A percentile compares a stretch with the other conserved stretches of the same genome.
phyloP scores from a whole-genome alignment of 2,888 invertebrate species.

The Deroplatys truncata region DNA sequence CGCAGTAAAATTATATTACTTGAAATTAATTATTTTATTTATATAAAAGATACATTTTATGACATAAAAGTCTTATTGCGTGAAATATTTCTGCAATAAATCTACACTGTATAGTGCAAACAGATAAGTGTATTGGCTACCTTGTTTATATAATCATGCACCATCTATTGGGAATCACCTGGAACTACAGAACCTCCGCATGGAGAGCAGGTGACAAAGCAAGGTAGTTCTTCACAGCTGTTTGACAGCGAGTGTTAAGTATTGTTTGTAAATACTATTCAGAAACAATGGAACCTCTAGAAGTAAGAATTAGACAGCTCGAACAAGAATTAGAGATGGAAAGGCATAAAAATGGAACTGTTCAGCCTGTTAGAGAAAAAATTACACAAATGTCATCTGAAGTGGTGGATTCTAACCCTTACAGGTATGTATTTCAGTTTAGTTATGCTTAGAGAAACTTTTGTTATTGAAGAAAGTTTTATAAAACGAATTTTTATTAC shows the following conservation, averaged over 20 bases:
- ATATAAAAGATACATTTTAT: too few species aligned
- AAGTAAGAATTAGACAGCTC: slow-evolving; percentile 2
- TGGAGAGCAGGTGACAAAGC: neutral
- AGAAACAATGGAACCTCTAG: neutral
- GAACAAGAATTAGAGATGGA: neutral
- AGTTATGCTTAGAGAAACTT: neutral
- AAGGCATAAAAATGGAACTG: slow-evolving; percentile 42
- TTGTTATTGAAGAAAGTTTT: neutral
- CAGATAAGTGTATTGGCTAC: neutral
- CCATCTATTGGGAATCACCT: neutral
- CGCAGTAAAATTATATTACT: too few species aligned
- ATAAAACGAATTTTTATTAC: slow-evolving; percentile 33
- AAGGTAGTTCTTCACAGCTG: neutral
- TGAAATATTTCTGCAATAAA: too few species aligned
- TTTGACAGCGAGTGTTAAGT: neutral
- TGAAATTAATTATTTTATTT: too few species aligned
- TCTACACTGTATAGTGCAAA: neutral
- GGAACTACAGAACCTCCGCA: neutral
- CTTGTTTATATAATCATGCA: neutral
- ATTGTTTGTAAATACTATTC: neutral
- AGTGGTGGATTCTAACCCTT: slow-evolving; percentile 97
- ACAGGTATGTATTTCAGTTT: slow-evolving; percentile 61
- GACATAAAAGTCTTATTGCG: too few species aligned
- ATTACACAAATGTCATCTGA: slow-evolving; percentile 90
- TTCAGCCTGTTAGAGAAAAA: slow-evolving; percentile 54